Percentiles rank a stretch among this genome's conserved stretches.
These are phyloP conservation scores for Chondrilla cf. caribensis DNA, from an alignment of 37 sponge, comb jelly and placozoan genomes.

Conservation along the genomic window DNA sequence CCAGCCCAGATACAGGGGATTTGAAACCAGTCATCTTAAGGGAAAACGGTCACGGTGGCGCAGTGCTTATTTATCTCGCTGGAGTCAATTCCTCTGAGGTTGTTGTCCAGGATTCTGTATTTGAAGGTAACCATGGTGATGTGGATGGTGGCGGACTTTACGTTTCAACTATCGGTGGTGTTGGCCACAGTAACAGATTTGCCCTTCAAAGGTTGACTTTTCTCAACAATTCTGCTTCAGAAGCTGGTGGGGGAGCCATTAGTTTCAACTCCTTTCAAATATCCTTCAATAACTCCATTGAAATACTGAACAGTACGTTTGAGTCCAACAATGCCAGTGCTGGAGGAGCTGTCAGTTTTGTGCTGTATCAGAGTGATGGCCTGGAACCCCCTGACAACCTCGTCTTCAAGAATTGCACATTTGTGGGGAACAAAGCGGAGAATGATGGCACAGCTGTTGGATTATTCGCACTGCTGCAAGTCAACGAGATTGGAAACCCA, in stretches of 20 bases:
- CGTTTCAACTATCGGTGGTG: constrained; percentile 33
- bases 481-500: constrained; percentile 73
- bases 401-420: constrained; percentile 49
- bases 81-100: constrained; percentile 9
- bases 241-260: constrained; percentile 68
- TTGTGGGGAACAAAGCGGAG: constrained; percentile 41
- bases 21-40: constrained; percentile 59
- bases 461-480: constrained; percentile 70
- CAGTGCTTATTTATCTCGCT: constrained; percentile 36
- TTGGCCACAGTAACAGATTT: constrained; percentile 17
- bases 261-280: constrained; percentile 61
- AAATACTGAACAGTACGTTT: constrained; percentile 37
- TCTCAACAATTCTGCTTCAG: constrained; percentile 30
- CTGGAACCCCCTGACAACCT: constrained; percentile 31
- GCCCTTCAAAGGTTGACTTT: constrained; percentile 27
- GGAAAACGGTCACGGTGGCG: constrained; percentile 72
- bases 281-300: constrained; percentile 46
- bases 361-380: constrained; percentile 59
- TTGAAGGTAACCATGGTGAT: constrained; percentile 49
- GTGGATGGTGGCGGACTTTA: constrained; percentile 74
- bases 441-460: constrained; percentile 83
- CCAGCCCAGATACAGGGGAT: constrained; percentile 38
- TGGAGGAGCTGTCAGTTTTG: constrained; percentile 71
- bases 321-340: constrained; percentile 53
- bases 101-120: constrained; percentile 25